A percentile compares a stretch with the other conserved stretches of the same genome.
Conservation (phyloP, 2,888 invertebrate species). For the Corythucha ciliata region DNA sequence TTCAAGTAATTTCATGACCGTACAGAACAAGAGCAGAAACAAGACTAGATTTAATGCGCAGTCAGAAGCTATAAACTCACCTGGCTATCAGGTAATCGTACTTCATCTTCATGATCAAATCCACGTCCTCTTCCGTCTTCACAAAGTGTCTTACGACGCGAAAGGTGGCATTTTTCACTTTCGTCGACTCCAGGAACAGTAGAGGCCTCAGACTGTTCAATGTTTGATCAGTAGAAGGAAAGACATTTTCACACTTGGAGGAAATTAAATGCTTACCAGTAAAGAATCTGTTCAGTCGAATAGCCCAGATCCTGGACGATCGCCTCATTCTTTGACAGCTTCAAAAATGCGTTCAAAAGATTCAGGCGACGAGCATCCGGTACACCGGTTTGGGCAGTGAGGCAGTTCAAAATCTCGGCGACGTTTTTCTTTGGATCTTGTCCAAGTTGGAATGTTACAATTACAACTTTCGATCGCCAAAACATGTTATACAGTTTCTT, state of each 20-base stretch:
- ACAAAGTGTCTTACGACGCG: constrained; percentile 79
- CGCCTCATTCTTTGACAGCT: constrained; percentile 58
- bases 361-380: constrained; percentile 71
- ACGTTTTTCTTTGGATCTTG: constrained; percentile 49
- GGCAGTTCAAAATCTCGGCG: constrained; percentile 51
- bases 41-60: too few relatives aligned
- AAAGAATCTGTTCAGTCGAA: constrained; percentile 68
- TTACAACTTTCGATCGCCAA: too few relatives aligned
- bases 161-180: constrained; percentile 79
- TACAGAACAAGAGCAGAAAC: too few relatives aligned
- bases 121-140: constrained; percentile 65
- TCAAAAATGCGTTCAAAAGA: constrained; percentile 80
- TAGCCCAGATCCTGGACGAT: constrained; percentile 56
- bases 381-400: constrained; percentile 53
- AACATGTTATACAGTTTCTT: too few relatives aligned
- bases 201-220: constrained; percentile 71
- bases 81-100: constrained; percentile 76
- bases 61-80: too few relatives aligned
- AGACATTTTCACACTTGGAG: constrained; percentile 25
- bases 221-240: constrained; percentile 34
- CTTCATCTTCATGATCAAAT: constrained; percentile 67
- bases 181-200: constrained; percentile 75
- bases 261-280: constrained; percentile 53
- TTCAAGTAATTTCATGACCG: too few relatives aligned
- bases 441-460: too few relatives aligned